Conservation (phyloP, 2,888 invertebrate genomes). For the Sinhomidia bicolor region DNA sequence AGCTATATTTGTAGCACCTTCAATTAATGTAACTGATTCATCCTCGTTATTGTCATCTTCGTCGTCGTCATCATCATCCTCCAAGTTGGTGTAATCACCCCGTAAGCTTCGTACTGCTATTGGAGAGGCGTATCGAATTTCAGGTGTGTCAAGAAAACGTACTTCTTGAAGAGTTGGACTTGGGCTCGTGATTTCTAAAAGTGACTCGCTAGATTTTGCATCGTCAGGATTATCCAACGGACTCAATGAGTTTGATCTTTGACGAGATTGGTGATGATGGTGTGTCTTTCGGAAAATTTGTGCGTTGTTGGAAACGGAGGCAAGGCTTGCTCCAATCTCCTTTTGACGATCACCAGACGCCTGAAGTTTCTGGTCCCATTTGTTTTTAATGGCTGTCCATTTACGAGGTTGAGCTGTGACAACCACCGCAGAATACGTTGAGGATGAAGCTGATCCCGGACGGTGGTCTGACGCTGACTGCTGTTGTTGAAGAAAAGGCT, state of each 20-base stretch:
- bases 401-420: slow-evolving; percentile 68
- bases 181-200: slow-evolving; percentile 67
- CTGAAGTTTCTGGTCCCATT: slow-evolving; percentile 75
- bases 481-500: slow-evolving; percentile 47
- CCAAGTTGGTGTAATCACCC: slow-evolving; percentile 26
- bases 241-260: slow-evolving; percentile 66
- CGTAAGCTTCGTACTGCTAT: slow-evolving; percentile 53
- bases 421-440: background rate
- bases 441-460: slow-evolving; percentile 38
- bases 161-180: slow-evolving; percentile 70
- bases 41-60: slow-evolving; percentile 55
- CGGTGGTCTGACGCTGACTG: background rate
- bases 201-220: slow-evolving; percentile 60
- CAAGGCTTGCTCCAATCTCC: slow-evolving; percentile 68
- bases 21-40: slow-evolving; percentile 59
- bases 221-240: slow-evolving; percentile 68
- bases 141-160: slow-evolving; percentile 61
- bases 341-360: slow-evolving; percentile 71
- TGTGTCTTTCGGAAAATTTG: slow-evolving; percentile 67
- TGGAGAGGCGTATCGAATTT: slow-evolving; percentile 69
- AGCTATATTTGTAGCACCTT: slow-evolving; percentile 46
- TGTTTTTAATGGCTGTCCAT: slow-evolving; percentile 75
- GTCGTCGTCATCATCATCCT: slow-evolving; percentile 57
- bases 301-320: slow-evolving; percentile 69
- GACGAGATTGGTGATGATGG: slow-evolving; percentile 65